Evolutionary conservation across 2,888 invertebrate species (phyloP), one percentile per base, ranked within the genome.

Genomic region (Nomada lathburiana): DNA sequence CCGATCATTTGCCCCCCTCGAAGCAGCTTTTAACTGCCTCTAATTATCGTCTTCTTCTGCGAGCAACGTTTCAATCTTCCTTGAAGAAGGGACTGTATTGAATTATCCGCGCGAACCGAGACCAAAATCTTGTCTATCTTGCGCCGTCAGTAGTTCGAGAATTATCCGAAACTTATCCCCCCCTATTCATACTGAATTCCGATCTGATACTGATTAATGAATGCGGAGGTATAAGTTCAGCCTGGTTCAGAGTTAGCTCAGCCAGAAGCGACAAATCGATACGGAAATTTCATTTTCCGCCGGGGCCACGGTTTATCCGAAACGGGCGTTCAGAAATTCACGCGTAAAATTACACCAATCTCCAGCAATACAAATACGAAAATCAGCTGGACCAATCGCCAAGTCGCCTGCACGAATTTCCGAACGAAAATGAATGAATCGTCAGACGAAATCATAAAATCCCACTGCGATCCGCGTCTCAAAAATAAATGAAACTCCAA

Each of bases 321-420:
- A 69, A 69, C 68, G 55, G 42, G 26, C 57, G 44, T 55, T 13
- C n/a, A 57, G 57, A 69, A 26, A 47, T n/a, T 69, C 44, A 18
- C 18, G 13, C n/a, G 23, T n/a, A 23, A 57, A 57, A 44, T 69
- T 20, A 9, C 29, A 13, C 11, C n/a, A 2, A 18, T 23, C 7
- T 1, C 7, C 5, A 1, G 36, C 36, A 7, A 7, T 7, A 7
- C 5, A 36, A 36, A 36, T 36, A 7, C 36, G 36, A 5, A 7
- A 36, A 36, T 36, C 36, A 0, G 7, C 7, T 7, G 36, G 36
- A 36, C 36, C 36, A 36, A 36, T 36, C 1, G 7, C 36, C 36
- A 7, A 36, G 7, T 36, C 36, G 36, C 36, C 36, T 7, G 36
- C 7, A 5, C 36, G 7, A 36, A 36, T 36, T 36, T 36, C 36